Base-by-base conservation (phyloP, 2,888 invertebrate species). In the Lypha dubia region DNA sequence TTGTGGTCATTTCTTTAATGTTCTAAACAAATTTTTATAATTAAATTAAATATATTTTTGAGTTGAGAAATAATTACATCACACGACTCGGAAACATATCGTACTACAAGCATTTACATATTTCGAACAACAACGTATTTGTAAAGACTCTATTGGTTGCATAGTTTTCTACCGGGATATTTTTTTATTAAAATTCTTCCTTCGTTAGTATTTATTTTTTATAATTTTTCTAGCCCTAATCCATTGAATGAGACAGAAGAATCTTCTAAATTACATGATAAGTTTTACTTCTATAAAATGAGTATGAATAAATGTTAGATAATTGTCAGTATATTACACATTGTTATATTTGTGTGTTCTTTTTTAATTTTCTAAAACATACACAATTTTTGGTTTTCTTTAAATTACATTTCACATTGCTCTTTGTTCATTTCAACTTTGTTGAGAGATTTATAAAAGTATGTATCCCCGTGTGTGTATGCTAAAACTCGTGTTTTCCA, bases 341-440 rank as follows among this genome's bases (percentile, higher is more conserved):
- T 17, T 41, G 41, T 28, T 56, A 17, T 70, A 32, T 11, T 49
- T 75, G 22, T 41, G 5, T 5, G 49, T 53, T 28, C 62, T n/a
- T n/a, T 24, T 11, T 63, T 62, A 44, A 17, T 22, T n/a, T 41
- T 41, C 51, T 63, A 58, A 65, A 20, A 44, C 5, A 15, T 44
- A 44, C 2, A 3, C 15, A n/a, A n/a, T 44, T 44, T 44, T 5
- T n/a, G 35, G 4, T 51, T 15, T 38, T 65, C 35, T 22, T 49
- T 79, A 41, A 63, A 79, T 65, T 71, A 49, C 0, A 15, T 46
- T 46, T n/a, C 2, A 8, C 46, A 8, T 17, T 46, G 8, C n/a
- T 15, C 28, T 67, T 63, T 46, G 32, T 51, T 51, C 20, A 58
- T 46, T 46, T 71, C 15, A 71, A 71, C 44, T 58, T 32, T 71